Base-by-base conservation (phyloP, 2,797 vertebrate genomes). In the Scomberomorus guttatus region DNA sequence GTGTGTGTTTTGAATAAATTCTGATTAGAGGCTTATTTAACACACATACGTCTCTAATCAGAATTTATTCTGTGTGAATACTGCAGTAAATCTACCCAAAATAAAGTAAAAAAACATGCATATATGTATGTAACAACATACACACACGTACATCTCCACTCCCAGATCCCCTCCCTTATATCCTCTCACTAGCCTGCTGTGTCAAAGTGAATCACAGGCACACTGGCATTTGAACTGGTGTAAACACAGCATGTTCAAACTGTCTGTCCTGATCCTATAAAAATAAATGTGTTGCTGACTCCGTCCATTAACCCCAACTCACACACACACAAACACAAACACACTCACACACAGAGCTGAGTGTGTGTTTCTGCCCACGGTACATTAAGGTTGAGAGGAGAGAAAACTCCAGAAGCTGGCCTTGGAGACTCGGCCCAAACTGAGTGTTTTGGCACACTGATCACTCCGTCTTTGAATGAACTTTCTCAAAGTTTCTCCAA, bases 181-280 rank as follows among this genome's bases (percentile, higher is more conserved):
- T 81, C 71, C 8, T 87, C 79, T 81, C 83, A 80, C 69, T 75
- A 39, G 60, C 76, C 79, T 72, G 77, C 71, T 87, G 89, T 86
- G 87, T 86, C 85, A 75, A 80, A 72, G 69, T 92, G 92, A 94
- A 69, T 93, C 94, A 94, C 46, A 1, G 72, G 72, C 54, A 62
- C 79, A n/a, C 75, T 94, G 90, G 83, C 92, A 94, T 93, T 93
- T 88, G 82, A 92, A 87, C 90, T 87, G 78, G 83, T 89, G 90
- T 90, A 90, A 93, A 92, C 92, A 94, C 93, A 89, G 70, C 81
- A 88, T 93, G 90, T 89, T 84, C 80, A 77, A 60, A 62, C 65
- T 70, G 44, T 90, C 87, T 90, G 91, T 87, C 73, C 68, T 66
- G 69, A 76, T 81, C 48, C 79, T 73, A 48, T 70, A 56, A 54